Evolutionary conservation across 2,888 invertebrate genomes (phyloP), one percentile per base, ranked within the genome.

Genomic region (Nipponacmea schrenckii): DNA sequence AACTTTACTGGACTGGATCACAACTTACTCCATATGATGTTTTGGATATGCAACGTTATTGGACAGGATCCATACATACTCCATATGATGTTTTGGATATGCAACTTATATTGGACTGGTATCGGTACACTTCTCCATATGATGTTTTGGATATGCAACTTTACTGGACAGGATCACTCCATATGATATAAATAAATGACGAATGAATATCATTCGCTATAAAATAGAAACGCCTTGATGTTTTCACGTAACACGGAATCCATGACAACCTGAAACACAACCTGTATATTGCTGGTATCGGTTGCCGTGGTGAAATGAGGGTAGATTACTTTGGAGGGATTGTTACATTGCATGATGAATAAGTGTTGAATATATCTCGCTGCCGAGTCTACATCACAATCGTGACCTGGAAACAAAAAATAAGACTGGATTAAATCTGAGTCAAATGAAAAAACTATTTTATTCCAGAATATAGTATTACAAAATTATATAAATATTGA

Each of bases 221-320:
- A 83, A 80, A 31, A 83, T 76, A 14, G 81, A 78, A 1, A 79
- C 77, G 91, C 91, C 75, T 91, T 91, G 64, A 92, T 89, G 88
- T 92, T 92, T 78, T 92, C 92, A 75, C 91, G 90, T 71, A 92
- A 91, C 56, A 92, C 92, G 83, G 92, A 92, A 86, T 92, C 92
- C 92, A 92, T 92, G 73, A 92, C 92, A 50, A 92, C 91, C 82
- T 92, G 92, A 81, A 92, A 92, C 44, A 92, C 92, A 24, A 92
- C 92, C 86, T 92, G 92, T 46, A 92, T 92, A 86, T 92, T 92
- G 77, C 91, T 91, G 31, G 92, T 93, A 82, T 93, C 92, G 0
- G 92, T 93, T 45, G 93, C 93, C 15, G 92, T 93, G 62, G 92
- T 92, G 85, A 92, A 92, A 87, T 93, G 93, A 1, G 92, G 92